phyloP scores from a whole-genome alignment of 2,113 vertebrate species.

The Tachysurus vachellii region DNA sequence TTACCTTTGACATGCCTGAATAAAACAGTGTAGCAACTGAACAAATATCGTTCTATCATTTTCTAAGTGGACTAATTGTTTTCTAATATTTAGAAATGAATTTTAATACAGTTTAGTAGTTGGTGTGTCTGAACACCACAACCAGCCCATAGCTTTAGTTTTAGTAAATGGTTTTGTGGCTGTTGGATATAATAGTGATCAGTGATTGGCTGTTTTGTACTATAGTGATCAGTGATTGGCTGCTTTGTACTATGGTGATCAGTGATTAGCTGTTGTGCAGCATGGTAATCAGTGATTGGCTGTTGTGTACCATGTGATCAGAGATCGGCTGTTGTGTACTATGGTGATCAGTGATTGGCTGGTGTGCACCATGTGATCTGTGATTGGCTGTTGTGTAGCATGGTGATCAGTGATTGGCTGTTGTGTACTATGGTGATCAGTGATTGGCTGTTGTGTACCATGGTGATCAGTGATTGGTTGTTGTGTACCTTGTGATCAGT shows the following conservation, averaged over 20 bases:
- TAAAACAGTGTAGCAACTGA: neutral
- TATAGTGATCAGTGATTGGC: neutral
- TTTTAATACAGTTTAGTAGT: neutral
- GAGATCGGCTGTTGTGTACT: neutral
- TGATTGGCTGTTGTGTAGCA: neutral
- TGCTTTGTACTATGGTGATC: neutral
- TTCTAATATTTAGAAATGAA: neutral
- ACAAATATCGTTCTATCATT: neutral
- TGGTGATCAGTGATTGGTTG: neutral
- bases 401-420: neutral
- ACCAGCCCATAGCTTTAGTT: neutral
- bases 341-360: no score
- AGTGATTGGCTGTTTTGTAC: neutral
- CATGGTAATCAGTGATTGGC: neutral
- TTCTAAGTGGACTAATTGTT: neutral
- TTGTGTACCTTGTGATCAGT: no score
- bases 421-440: neutral
- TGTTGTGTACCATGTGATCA: neutral
- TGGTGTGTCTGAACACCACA: neutral
- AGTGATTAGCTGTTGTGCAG: neutral
- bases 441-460: neutral
- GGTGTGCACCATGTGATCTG: no score
- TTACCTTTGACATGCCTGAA: neutral
- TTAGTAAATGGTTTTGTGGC: neutral
- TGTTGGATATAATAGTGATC: neutral